Conservation (phyloP, 2,113 vertebrate species). For the Coreoperca whiteheadi region DNA sequence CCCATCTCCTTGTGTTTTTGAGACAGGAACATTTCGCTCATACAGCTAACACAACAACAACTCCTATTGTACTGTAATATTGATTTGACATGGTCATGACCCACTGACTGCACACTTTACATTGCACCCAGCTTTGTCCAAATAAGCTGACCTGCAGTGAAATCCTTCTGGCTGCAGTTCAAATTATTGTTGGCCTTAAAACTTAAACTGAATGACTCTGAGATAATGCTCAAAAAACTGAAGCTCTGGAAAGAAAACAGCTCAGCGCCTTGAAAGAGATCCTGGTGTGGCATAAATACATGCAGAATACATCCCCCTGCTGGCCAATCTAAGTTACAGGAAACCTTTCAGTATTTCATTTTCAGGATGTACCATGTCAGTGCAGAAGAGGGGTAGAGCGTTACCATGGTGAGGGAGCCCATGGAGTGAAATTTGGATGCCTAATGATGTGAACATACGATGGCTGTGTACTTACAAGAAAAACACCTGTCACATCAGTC, state of each 20-base stretch:
- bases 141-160: slow-evolving; percentile 26
- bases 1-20: slow-evolving; percentile 16
- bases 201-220: slow-evolving; percentile 13
- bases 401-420: slow-evolving; percentile 42
- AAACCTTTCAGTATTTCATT: slow-evolving; percentile 19
- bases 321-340: slow-evolving; percentile 24
- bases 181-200: slow-evolving; percentile 12
- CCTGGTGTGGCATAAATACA: slow-evolving; percentile 15
- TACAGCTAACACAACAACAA: slow-evolving; percentile 44
- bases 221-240: slow-evolving; percentile 17
- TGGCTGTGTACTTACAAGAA: slow-evolving; percentile 25
- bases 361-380: slow-evolving; percentile 33
- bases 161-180: slow-evolving; percentile 36
- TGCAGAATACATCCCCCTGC: slow-evolving; percentile 35
- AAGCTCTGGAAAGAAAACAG: slow-evolving; percentile 9
- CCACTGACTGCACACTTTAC: slow-evolving; percentile 28
- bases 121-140: neutral
- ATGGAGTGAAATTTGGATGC: slow-evolving; percentile 44
- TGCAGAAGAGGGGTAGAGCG: slow-evolving; percentile 3
- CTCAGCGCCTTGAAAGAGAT: slow-evolving; percentile 1
- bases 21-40: slow-evolving; percentile 23
- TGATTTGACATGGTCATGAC: slow-evolving; percentile 67
- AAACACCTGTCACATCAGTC: slow-evolving; percentile 39
- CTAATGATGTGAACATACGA: slow-evolving; percentile 62
- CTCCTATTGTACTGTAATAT: slow-evolving; percentile 63